Evolutionary conservation across 2,113 vertebrate genomes (phyloP), one percentile per base, ranked within the genome.

Genomic region (Fregata magnificens): DNA sequence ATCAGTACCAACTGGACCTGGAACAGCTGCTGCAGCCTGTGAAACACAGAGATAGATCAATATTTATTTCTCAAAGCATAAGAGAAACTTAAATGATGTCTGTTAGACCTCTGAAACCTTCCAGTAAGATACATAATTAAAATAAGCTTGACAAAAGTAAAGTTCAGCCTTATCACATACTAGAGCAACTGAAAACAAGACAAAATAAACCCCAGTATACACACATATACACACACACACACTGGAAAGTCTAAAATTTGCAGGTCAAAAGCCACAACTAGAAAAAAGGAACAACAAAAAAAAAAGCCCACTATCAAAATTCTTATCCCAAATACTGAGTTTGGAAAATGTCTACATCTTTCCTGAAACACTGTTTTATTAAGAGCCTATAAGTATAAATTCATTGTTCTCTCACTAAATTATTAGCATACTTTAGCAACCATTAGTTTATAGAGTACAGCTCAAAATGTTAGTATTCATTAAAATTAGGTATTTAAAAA

Each of bases 11-110:
- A 99, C 98, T 5, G 98, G 98, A 98, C 99, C 99, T 90, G 99
- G 98, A 93, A 98, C 98, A 95, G 98, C 98, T 97, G 99, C 99
- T 97, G 99, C 99, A 98, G 99, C 98, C 99, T 99, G 98, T 65
- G 90, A 71, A 97, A 97, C 95, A 98, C 16, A 97, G 70, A 96
- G 17, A 55, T 47, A 70, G 59, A 86, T 98, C 76, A 98, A 31
- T 58, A 90, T 44, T 94, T 38, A 89, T 44, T 81, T 65, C 86
- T 82, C 72, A 61, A 88, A 88, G 52, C 13, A 0, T 4, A 73
- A 70, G 42, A 49, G n/a, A 67, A 88, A 82, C 32, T 58, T 52
- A 81, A 77, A 61, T 16, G 32, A 78, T 47, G 59, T n/a, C 45
- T 93, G 90, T 63, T 55, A 96, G 28, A 76, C 47, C 42, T 86